phyloP scores from a whole-genome alignment of 2,113 vertebrate genomes.

The Sardina pilchardus region DNA sequence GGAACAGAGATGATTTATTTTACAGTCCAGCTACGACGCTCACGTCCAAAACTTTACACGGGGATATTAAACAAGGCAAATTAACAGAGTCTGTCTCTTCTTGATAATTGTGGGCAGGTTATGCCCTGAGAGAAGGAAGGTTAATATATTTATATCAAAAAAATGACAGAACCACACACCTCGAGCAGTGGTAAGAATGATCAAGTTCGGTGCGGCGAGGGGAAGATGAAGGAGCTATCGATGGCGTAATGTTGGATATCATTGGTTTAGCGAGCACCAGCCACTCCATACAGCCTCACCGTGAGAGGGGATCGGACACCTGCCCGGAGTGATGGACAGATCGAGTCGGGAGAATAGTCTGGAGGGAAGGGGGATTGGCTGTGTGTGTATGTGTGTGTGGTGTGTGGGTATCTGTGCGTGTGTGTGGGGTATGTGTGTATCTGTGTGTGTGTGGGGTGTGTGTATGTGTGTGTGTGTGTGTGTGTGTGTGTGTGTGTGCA shows the following conservation, averaged over 20 bases:
- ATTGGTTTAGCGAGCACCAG: slow-evolving; percentile 63
- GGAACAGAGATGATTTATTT: neutral
- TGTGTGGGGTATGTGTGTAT: neutral
- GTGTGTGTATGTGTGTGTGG: neutral
- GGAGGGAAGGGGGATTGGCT: neutral
- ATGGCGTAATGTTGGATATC: slow-evolving; percentile 58
- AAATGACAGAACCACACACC: neutral
- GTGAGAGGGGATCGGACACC: slow-evolving; percentile 79
- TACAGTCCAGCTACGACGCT: neutral
- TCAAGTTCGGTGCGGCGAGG: neutral
- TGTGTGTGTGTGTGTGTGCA: neutral
- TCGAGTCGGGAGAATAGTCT: slow-evolving; percentile 72
- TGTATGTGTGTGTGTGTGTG: neutral
- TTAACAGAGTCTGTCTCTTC: neutral
- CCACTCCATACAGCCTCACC: slow-evolving; percentile 80
- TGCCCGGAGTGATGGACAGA: slow-evolving; percentile 83
- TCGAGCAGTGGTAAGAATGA: neutral
- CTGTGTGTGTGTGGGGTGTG: neutral
- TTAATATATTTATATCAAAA: too few relatives aligned
- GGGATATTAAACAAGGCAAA: neutral
- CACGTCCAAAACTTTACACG: neutral
- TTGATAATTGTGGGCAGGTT: neutral
- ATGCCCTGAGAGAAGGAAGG: neutral
- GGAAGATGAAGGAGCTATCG: neutral
- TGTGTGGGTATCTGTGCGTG: neutral